Evolutionary conservation across 2,888 invertebrate species (phyloP).

Genomic region (Trichogramma evanescens): DNA sequence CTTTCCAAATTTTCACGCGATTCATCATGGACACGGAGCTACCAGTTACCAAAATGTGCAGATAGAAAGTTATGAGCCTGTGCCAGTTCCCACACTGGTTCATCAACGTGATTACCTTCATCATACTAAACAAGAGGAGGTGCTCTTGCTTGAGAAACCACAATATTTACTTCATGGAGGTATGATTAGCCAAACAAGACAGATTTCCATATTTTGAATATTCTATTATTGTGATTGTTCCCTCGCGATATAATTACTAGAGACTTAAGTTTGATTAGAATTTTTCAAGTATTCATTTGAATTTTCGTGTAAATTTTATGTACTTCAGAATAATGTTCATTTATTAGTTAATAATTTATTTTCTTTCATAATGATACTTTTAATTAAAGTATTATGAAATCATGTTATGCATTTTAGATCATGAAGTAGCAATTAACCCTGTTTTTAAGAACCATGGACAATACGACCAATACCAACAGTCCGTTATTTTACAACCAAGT

Average conservation of each 20-base stretch:
- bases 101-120: conserved; percentile 17
- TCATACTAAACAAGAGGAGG: conserved; percentile 14
- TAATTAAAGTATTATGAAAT: too few relatives aligned
- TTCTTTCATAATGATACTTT: not conserved
- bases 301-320: too few relatives aligned
- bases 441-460: too few relatives aligned
- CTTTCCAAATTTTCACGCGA: conserved; percentile 32
- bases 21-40: conserved; percentile 38
- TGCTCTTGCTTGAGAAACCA: not conserved
- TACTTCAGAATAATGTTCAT: not conserved
- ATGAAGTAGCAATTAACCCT: too few relatives aligned
- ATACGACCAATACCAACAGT: too few relatives aligned
- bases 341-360: not conserved
- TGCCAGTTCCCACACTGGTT: conserved; percentile 26
- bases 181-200: not conserved
- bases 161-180: not conserved
- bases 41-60: conserved; percentile 41
- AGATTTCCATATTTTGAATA: too few relatives aligned
- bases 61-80: conserved; percentile 31
- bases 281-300: too few relatives aligned
- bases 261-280: too few relatives aligned
- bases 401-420: too few relatives aligned
- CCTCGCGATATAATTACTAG: too few relatives aligned
- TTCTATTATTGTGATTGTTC: too few relatives aligned
- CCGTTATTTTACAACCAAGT: too few relatives aligned